Evolutionary conservation across 1,140 invertebrate species (phyloP), one percentile per base, ranked within the genome.

Genomic region (Scaptomyza montana): DNA sequence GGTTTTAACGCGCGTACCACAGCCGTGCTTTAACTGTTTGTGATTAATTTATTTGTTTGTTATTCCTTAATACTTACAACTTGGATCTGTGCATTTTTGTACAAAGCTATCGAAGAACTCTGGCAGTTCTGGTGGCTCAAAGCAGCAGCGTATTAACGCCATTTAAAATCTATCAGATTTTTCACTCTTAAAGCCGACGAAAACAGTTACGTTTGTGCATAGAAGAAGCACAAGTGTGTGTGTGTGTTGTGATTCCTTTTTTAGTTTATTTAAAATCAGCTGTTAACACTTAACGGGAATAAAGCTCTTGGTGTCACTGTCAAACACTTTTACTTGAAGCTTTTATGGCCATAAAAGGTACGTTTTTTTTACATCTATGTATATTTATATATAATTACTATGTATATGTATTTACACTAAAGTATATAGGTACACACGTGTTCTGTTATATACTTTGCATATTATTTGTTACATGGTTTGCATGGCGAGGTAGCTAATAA

Each of bases 41-140:
- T 47, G 46, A 53, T 51, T 46, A 47, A 36, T 46, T 46, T 13
- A 54, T 21, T 9, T 49, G 7, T 61, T 13, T 25, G 5, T 9
- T 12, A 25, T 51, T 43, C n/a, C 5, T 5, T 8, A 39, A 46
- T 93, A 95, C 96, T 96, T 93, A 96, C 96, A 96, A 91, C 95
- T 94, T 50, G 95, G 95, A 93, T 96, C 95, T 16, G 95, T 96
- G 90, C 96, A 97, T 92, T 96, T 96, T 90, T 95, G 94, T 4
- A 95, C 93, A 62, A 96, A 94, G 45, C 94, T 94, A 72, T 96
- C 95, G 57, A 96, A 92, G 79, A 96, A 93, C 90, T 96, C 95
- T 2, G 95, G 94, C 16, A 95, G 91, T 82, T 96, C 95, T 3
- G 92, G 92, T 16, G 94, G 93, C 76, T 96, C 95, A 89, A 96